Evolutionary conservation across 2,113 vertebrate species (phyloP).

Genomic region (Myrmecophaga tridactyla): DNA sequence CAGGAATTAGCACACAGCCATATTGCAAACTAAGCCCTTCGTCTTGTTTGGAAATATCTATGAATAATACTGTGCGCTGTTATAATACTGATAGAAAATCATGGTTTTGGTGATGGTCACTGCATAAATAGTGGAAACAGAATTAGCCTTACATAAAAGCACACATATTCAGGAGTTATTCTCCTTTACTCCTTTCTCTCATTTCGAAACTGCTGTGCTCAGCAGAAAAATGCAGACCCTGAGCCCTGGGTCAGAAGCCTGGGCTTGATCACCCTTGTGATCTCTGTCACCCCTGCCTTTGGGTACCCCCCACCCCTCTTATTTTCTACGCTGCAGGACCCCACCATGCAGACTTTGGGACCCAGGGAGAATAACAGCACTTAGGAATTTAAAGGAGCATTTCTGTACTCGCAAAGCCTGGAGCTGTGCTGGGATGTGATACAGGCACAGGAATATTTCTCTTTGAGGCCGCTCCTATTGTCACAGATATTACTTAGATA

Average conservation of each 20-base stretch:
- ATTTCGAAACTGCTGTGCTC: neutral
- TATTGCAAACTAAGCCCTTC: neutral
- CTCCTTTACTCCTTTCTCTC: neutral
- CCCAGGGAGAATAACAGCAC: neutral
- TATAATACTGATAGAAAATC: neutral
- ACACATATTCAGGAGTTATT: neutral
- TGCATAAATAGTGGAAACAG: neutral
- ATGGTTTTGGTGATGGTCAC: neutral
- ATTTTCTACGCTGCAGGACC: neutral
- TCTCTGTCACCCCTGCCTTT: neutral
- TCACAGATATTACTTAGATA: neutral
- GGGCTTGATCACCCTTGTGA: neutral
- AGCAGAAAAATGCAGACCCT: neutral
- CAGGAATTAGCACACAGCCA: neutral
- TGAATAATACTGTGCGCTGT: neutral
- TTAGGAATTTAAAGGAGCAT: neutral
- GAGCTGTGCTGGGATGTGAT: slow-evolving; percentile 21
- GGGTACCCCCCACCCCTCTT: neutral
- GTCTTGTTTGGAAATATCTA: neutral
- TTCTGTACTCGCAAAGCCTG: slow-evolving; percentile 56
- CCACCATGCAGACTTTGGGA: neutral
- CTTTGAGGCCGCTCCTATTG: neutral
- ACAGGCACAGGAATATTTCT: neutral
- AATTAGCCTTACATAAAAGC: neutral
- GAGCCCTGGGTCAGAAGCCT: neutral